Evolutionary conservation across 2,888 invertebrate species (phyloP).

Genomic region (Acronicta alni): DNA sequence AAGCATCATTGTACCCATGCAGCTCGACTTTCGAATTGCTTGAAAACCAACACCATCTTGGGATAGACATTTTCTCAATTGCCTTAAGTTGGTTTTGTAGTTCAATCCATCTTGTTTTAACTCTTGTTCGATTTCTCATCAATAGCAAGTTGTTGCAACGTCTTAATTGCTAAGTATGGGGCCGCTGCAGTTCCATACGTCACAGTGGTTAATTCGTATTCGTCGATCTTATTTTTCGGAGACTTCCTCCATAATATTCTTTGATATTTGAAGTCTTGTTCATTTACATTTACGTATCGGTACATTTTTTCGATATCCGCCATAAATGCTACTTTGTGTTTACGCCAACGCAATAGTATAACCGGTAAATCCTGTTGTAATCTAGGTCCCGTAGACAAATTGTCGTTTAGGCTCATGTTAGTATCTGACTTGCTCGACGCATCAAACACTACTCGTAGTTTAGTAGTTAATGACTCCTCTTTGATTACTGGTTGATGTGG

Average conservation of each 20-base stretch:
- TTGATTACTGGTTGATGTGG: background rate
- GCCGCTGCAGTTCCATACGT: background rate
- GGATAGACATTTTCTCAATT: conserved; percentile 6
- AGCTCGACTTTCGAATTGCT: background rate
- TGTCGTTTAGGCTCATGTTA: background rate
- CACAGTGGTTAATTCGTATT: background rate
- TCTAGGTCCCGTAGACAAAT: background rate
- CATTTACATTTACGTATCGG: background rate
- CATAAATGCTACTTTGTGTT: background rate
- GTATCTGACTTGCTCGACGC: background rate
- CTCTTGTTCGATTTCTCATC: background rate
- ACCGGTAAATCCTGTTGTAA: background rate
- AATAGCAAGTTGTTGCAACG: background rate
- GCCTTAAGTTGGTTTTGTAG: conserved; percentile 8
- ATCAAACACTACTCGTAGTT: background rate
- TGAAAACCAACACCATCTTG: conserved; percentile 9
- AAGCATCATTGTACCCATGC: background rate
- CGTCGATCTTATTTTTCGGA: background rate
- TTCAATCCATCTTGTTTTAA: conserved; percentile 4
- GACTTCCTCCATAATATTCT: background rate
- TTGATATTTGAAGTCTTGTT: background rate
- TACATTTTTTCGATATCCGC: conserved; percentile 8
- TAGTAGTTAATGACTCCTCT: background rate
- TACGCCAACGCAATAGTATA: background rate
- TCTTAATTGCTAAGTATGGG: background rate